phyloP scores from a whole-genome alignment of 2,797 vertebrate species.

The Enteromius fasciolatus region DNA sequence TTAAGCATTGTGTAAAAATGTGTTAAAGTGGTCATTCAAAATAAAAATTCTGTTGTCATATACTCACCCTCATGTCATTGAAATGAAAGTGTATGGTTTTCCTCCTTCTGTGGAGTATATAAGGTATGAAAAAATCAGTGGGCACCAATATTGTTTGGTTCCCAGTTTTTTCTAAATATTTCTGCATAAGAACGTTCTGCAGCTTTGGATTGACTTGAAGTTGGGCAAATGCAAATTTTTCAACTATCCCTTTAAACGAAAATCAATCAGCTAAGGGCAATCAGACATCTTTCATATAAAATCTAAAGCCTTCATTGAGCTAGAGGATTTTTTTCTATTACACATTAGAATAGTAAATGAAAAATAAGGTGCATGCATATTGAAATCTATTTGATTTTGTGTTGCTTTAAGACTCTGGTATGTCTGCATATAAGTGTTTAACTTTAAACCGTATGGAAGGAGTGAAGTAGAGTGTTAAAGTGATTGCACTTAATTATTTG shows the following conservation, averaged over 20 bases:
- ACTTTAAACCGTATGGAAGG: neutral
- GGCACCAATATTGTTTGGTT: neutral
- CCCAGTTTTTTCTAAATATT: neutral
- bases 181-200: neutral
- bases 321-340: neutral
- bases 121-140: neutral
- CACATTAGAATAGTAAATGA: neutral
- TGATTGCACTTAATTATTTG: constrained; percentile 2
- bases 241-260: neutral
- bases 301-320: neutral
- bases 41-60: neutral
- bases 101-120: neutral
- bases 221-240: neutral
- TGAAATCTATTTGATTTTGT: neutral
- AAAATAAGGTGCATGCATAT: neutral
- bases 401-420: neutral
- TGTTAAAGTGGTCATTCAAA: neutral
- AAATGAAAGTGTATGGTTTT: neutral
- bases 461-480: neutral
- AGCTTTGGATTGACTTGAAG: neutral
- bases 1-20: neutral
- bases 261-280: neutral
- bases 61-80: no score
- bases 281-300: no score
- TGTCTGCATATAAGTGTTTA: neutral